Percentiles rank a stretch among this genome's conserved stretches.
Evolutionary conservation across 2,888 invertebrate species (phyloP).

Genomic region (Galerucella nymphaeae): DNA sequence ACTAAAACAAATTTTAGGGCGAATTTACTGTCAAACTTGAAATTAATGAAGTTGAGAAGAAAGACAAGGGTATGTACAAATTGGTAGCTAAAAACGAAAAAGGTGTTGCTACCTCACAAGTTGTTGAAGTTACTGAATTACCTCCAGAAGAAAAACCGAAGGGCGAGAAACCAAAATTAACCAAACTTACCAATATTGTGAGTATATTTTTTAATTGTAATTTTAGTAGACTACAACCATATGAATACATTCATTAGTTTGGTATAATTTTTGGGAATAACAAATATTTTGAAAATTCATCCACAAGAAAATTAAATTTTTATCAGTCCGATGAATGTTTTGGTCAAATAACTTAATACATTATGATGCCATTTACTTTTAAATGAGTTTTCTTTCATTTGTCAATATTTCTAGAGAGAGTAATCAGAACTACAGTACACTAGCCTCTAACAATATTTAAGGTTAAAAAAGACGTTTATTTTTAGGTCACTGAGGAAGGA

Average conservation of each 20-base stretch:
- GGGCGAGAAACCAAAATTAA: slow-evolving; percentile 84
- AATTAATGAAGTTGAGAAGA: slow-evolving; percentile 83
- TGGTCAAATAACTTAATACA: no score
- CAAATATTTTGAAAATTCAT: no score
- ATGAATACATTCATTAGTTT: no score
- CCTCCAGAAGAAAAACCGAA: slow-evolving; percentile 80
- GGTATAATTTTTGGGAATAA: no score
- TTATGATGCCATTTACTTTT: no score
- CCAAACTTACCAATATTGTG: slow-evolving; percentile 80
- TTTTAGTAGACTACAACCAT: no score
- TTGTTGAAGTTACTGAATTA: slow-evolving; percentile 87
- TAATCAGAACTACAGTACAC: no score
- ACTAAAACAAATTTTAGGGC: slow-evolving; percentile 68
- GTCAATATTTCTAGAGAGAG: no score
- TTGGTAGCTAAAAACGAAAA: slow-evolving; percentile 92
- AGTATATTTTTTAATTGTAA: slow-evolving; percentile 54
- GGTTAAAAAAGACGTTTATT: slow-evolving; percentile 46
- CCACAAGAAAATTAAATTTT: no score
- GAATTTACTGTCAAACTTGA: slow-evolving; percentile 92
- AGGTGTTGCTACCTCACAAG: slow-evolving; percentile 90
- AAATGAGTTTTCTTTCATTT: no score
- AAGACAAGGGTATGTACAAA: slow-evolving; percentile 90
- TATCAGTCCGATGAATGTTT: no score
- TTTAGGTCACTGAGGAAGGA: slow-evolving; percentile 74
- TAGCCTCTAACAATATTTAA: not conserved